phyloP scores from a whole-genome alignment of 2,797 vertebrate genomes.

The Acipenser oxyrinchus region DNA sequence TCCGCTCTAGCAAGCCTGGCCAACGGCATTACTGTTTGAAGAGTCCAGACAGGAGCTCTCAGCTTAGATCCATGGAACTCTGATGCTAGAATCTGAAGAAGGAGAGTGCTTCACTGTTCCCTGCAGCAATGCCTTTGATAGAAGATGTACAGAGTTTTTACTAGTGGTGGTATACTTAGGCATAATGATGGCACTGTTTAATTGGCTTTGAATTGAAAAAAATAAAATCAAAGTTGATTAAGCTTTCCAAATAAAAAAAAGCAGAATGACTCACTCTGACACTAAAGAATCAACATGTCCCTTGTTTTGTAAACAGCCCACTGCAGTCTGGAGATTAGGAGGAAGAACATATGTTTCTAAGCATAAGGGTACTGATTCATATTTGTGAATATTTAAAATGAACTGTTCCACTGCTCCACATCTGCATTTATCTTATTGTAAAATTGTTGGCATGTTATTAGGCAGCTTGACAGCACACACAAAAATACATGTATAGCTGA shows the following conservation, averaged over 20 bases:
- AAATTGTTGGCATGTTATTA: too few relatives aligned
- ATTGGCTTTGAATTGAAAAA: conserved; percentile 38
- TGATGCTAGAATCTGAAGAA: too few relatives aligned
- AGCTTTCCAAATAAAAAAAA: conserved; percentile 20
- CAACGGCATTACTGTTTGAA: too few relatives aligned
- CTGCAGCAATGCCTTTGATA: background rate
- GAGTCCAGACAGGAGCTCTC: too few relatives aligned
- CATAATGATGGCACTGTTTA: too few relatives aligned
- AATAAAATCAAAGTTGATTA: conserved; percentile 37
- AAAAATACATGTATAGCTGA: background rate
- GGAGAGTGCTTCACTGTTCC: too few relatives aligned
- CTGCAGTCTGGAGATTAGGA: conserved; percentile 26
- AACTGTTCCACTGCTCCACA: background rate
- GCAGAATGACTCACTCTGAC: conserved; percentile 27
- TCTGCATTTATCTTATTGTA: background rate
- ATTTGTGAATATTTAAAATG: background rate
- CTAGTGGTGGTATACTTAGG: conserved; percentile 33
- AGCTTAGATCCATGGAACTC: too few relatives aligned
- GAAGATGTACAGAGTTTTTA: conserved; percentile 26
- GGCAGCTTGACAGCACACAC: conserved; percentile 22
- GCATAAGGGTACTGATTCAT: background rate
- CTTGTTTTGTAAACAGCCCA: conserved; percentile 6
- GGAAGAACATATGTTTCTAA: conserved; percentile 13
- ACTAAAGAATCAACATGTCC: conserved; percentile 19
- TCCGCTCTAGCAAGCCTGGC: too few relatives aligned